phyloP scores from a whole-genome alignment of 2,113 vertebrate species.

The Elaphurus davidianus region DNA sequence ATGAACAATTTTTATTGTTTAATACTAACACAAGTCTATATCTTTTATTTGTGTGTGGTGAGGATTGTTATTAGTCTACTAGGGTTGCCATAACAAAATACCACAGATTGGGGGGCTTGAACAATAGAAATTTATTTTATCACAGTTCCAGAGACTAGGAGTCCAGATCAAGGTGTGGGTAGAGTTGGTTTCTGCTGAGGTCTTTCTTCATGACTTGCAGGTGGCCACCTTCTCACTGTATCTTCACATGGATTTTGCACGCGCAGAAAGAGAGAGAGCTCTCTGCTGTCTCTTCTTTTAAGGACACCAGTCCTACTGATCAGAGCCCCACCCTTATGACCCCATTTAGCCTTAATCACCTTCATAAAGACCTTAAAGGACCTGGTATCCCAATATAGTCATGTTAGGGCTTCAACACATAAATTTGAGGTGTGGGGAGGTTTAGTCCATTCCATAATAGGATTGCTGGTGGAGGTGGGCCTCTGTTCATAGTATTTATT shows the following conservation, averaged over 20 bases:
- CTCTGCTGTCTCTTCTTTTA: not conserved
- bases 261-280: rapidly evolving
- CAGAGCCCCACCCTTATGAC: not conserved
- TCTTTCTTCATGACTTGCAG: not conserved
- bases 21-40: not conserved
- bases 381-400: not conserved
- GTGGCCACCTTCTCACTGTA: not conserved
- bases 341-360: not conserved
- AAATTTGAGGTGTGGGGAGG: not conserved
- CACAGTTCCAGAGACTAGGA: not conserved
- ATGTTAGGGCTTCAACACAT: not conserved
- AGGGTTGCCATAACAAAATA: not conserved
- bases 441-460: not conserved
- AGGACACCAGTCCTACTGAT: not conserved
- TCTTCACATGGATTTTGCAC: not conserved
- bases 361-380: not conserved
- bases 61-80: not conserved
- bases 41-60: not conserved
- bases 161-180: not conserved
- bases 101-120: not conserved
- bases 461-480: not conserved
- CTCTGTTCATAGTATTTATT: not conserved
- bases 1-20: not conserved
- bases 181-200: not conserved
- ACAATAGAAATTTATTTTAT: not conserved